A percentile compares a stretch with the other conserved stretches of the same genome.
phyloP scores from a whole-genome alignment of 2,113 vertebrate genomes.

The Struthidea cinerea region DNA sequence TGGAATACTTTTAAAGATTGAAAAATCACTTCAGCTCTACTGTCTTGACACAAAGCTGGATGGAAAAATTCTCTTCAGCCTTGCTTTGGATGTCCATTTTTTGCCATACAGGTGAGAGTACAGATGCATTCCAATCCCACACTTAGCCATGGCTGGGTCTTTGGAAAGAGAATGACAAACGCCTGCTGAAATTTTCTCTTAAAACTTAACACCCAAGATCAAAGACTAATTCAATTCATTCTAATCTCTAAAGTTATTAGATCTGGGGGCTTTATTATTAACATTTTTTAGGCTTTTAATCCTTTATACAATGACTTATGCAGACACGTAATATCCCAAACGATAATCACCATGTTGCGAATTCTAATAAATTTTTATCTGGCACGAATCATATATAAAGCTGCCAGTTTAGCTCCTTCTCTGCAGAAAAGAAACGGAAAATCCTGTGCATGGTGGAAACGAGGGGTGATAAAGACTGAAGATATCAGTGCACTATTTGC shows the following conservation, averaged over 20 bases:
- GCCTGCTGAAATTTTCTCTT: conserved; percentile 25
- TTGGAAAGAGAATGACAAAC: background rate
- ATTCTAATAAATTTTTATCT: conserved; percentile 62
- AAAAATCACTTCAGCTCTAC: background rate
- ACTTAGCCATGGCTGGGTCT: background rate
- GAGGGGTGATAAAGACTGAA: background rate
- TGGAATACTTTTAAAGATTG: background rate
- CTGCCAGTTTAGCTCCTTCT: conserved; percentile 36
- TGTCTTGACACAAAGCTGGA: background rate
- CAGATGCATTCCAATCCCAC: background rate
- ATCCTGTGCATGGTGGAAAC: background rate
- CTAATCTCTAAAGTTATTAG: conserved; percentile 63
- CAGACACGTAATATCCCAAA: conserved; percentile 30
- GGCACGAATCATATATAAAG: conserved; percentile 31
- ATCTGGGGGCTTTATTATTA: conserved; percentile 49
- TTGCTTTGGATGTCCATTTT: background rate
- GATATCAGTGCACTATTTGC: conserved; percentile 7
- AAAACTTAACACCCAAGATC: conserved; percentile 52
- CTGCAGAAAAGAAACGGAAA: background rate
- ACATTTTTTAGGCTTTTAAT: conserved; percentile 64
- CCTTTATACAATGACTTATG: conserved; percentile 41
- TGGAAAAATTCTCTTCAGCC: background rate
- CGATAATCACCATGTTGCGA: conserved; percentile 34
- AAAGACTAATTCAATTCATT: conserved; percentile 71
- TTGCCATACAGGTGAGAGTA: background rate